Conservation (phyloP, 2,113 vertebrate genomes). For the Pangasianodon gigas region DNA sequence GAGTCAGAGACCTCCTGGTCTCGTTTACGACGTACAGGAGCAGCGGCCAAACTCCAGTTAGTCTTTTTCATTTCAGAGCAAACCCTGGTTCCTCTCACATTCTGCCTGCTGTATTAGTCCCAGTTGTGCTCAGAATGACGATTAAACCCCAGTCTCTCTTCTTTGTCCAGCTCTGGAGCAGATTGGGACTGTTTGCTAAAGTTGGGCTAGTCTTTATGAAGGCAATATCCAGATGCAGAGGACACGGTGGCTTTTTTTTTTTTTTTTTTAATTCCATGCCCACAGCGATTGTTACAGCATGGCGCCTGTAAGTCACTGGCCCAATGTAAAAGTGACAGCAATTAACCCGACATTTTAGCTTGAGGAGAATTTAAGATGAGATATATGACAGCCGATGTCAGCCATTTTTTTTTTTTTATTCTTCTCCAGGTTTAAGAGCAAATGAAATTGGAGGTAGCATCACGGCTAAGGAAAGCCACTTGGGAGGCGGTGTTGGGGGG, state of each 20-base stretch:
- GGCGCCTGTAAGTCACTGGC: conserved; percentile 78
- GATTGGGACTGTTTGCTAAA: conserved; percentile 32
- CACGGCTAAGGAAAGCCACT: conserved; percentile 91
- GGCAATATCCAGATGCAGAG: conserved; percentile 36
- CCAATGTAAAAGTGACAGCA: conserved; percentile 99
- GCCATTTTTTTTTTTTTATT: conserved; percentile 71
- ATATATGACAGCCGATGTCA: conserved; percentile 98
- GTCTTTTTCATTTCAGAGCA: conserved; percentile 4
- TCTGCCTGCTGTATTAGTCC: not conserved
- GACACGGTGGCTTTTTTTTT: not conserved
- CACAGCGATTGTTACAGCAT: conserved; percentile 39
- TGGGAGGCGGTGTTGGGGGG: conserved; percentile 77
- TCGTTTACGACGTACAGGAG: conserved; percentile 2
- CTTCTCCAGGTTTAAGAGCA: conserved; percentile 88
- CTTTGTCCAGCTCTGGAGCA: not conserved
- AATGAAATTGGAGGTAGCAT: conserved; percentile 82
- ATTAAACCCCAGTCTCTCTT: not conserved
- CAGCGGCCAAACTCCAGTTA: not conserved
- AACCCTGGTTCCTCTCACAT: not conserved
- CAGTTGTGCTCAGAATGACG: not conserved
- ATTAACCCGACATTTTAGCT: conserved; percentile 99
- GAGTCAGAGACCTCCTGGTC: conserved; percentile 30
- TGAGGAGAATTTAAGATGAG: conserved; percentile 97
- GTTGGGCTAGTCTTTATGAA: conserved; percentile 32
- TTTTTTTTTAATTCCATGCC: conserved; percentile 3